phyloP scores from a whole-genome alignment of 2,888 invertebrate genomes.

The Galeruca laticollis region DNA sequence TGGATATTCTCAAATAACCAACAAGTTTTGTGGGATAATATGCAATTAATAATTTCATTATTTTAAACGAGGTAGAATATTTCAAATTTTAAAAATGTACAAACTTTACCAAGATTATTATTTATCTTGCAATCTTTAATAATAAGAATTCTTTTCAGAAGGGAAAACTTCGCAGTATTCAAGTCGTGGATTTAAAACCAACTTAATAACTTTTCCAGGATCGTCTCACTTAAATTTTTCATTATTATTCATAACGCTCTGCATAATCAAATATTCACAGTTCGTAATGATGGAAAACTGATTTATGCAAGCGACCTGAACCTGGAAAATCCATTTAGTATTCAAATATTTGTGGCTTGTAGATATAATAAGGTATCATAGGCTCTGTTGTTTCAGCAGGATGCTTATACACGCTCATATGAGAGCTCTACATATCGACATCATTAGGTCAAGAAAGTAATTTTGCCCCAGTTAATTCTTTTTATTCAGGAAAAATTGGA shows the following conservation, averaged over 20 bases:
- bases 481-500: no score
- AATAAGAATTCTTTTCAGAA: background rate
- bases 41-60: background rate
- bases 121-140: background rate
- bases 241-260: slow-evolving; percentile 32
- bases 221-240: slow-evolving; percentile 14
- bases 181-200: background rate
- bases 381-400: background rate
- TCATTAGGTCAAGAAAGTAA: no score
- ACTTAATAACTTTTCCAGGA: slow-evolving; percentile 21
- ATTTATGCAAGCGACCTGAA: slow-evolving; percentile 13
- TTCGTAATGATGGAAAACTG: slow-evolving; percentile 18
- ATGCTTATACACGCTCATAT: no score
- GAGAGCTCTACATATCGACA: no score
- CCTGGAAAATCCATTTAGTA: slow-evolving; percentile 16
- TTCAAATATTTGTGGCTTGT: slow-evolving; percentile 27
- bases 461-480: no score
- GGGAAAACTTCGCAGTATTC: background rate
- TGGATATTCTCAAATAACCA: no score
- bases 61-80: background rate
- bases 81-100: slow-evolving; percentile 9
- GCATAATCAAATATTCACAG: slow-evolving; percentile 30
- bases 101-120: slow-evolving; percentile 10
- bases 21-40: no score
- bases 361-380: background rate